These are phyloP conservation scores for Cloeon dipterum DNA, from an alignment of 2,888 invertebrate species.

Conservation along the genomic window DNA sequence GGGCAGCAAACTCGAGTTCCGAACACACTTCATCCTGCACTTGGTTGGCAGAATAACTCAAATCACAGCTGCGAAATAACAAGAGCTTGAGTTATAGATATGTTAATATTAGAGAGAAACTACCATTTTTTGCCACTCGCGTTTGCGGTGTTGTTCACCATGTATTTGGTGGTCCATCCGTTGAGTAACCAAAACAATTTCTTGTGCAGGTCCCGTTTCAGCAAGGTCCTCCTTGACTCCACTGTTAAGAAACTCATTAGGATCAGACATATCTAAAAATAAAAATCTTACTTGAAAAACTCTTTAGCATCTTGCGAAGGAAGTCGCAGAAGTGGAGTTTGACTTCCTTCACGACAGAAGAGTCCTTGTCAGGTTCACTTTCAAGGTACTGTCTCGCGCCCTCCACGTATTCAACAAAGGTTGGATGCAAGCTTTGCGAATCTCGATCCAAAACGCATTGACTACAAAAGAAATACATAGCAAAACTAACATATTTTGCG, in stretches of 20 bases:
- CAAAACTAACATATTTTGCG: no score
- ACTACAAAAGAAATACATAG: slow-evolving; percentile 25
- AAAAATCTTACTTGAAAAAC: slow-evolving; percentile 50
- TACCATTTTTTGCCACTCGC: no score
- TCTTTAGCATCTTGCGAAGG: slow-evolving; percentile 78
- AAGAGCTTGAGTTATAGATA: no score
- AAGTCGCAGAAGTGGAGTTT: slow-evolving; percentile 87
- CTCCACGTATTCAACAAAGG: slow-evolving; percentile 86
- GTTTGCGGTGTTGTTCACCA: no score
- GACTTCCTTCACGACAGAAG: slow-evolving; percentile 66
- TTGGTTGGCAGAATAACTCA: neutral
- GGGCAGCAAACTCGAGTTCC: slow-evolving; percentile 34
- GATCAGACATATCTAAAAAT: slow-evolving; percentile 1
- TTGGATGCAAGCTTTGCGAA: slow-evolving; percentile 60
- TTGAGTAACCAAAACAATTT: slow-evolving; percentile 81
- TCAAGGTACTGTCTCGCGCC: slow-evolving; percentile 80
- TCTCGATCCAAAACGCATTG: slow-evolving; percentile 63
- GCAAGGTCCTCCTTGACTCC: slow-evolving; percentile 60
- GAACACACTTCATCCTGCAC: slow-evolving; percentile 23
- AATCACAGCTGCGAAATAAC: no score
- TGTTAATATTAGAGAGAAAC: no score
- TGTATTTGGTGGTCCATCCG: slow-evolving; percentile 49
- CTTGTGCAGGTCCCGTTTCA: slow-evolving; percentile 68
- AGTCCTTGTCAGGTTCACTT: slow-evolving; percentile 79
- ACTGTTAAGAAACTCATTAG: slow-evolving; percentile 28